A percentile compares a stretch with the other conserved stretches of the same genome.
These are phyloP conservation scores for Oncorhynchus clarkii DNA, from an alignment of 2,113 vertebrate species.

Conservation along the genomic window DNA sequence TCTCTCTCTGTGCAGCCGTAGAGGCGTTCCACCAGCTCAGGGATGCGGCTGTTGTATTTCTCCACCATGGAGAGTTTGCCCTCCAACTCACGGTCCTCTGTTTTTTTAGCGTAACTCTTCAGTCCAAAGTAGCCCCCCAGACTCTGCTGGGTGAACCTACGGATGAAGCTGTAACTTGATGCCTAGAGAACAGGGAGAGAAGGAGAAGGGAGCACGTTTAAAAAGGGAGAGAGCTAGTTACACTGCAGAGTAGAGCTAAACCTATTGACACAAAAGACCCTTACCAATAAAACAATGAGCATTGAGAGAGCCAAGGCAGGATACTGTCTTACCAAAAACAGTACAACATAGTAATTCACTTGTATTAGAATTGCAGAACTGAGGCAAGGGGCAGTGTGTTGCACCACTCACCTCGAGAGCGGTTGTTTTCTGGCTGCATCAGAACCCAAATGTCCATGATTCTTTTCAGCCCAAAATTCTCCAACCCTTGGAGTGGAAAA, in stretches of 20 bases:
- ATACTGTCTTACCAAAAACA: too few relatives aligned
- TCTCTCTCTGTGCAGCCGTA: constrained; percentile 50
- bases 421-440: constrained; percentile 61
- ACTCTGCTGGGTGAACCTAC: constrained; percentile 37
- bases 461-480: constrained; percentile 78
- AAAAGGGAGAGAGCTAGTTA: neutral
- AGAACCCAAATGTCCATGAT: constrained; percentile 88
- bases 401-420: constrained; percentile 45
- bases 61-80: constrained; percentile 81
- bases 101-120: constrained; percentile 64
- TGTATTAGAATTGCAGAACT: too few relatives aligned
- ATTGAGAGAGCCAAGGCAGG: too few relatives aligned
- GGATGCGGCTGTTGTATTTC: constrained; percentile 75
- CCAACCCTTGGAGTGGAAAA: constrained; percentile 72
- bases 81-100: constrained; percentile 81
- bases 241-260: too few relatives aligned
- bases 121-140: constrained; percentile 59
- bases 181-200: neutral
- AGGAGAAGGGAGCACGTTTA: neutral
- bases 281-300: too few relatives aligned
- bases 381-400: neutral
- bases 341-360: too few relatives aligned
- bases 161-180: constrained; percentile 64
- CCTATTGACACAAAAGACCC: too few relatives aligned
- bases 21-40: constrained; percentile 77